Base-by-base conservation (phyloP, 1,140 invertebrate genomes). In the Trypoxylus dichotomus region DNA sequence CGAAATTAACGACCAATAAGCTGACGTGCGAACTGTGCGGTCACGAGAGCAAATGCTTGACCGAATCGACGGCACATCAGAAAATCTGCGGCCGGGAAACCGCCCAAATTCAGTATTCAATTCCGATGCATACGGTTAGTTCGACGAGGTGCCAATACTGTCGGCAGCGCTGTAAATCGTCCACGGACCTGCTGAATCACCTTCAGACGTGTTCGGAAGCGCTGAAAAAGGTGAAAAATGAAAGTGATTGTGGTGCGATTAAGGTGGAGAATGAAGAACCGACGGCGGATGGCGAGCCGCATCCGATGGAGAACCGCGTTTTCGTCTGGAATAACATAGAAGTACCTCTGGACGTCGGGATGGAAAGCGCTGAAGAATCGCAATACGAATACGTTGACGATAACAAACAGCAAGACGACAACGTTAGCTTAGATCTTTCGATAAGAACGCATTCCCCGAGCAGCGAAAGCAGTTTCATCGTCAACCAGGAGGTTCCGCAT, bases 91-190 rank as follows among this genome's bases (percentile, higher is more conserved):
- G 90, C 1, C 90, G 86, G 86, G 89, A 85, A n/a, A 79, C 87
- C 80, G 82, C 84, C 81, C 78, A 78, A 81, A 84, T 63, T 79
- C 58, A 84, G 81, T 78, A 76, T 78, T 77, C 85, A 84, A 87
- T 84, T 79, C 19, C 78, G 81, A 32, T 85, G 84, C 83, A 79
- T 79, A 90, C 87, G 73, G 87, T 91, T 77, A 90, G 92, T n/a
- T 93, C 93, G 10, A 92, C 92, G n/a, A 89, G 94, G 72, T 96
- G 95, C 84, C 94, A 95, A 84, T 92, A 93, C 82, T 96, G 95
- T 83, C 90, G 94, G 76, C 94, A 94, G 83, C 89, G 93, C 78
- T 96, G 94, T 84, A 96, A 96, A 85, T 94, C 92, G 15, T 93
- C 93, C 71, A 88, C 90, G 2, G 94, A 95, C 87, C 88, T 96